Percentiles rank a stretch among this genome's conserved stretches.
Conservation (phyloP, 2,888 invertebrate species). For the Ramazzottius varieornatus region DNA sequence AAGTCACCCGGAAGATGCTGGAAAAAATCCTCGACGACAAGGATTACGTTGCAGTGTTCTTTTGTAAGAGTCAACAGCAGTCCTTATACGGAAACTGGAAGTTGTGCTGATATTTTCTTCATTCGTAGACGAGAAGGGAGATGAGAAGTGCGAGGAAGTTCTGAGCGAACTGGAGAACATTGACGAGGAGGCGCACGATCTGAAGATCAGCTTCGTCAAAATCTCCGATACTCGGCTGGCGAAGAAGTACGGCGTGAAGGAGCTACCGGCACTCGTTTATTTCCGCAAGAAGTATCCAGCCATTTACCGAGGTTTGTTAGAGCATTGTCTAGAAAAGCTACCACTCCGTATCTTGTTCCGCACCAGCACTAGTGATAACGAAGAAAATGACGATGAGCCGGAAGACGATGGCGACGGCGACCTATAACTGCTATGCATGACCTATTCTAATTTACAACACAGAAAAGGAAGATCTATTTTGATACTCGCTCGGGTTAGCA, state of each 20-base stretch:
- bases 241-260: slow-evolving; percentile 71
- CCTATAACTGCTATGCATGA: not conserved
- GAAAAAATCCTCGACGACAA: slow-evolving; percentile 79
- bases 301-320: slow-evolving; percentile 69
- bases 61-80: slow-evolving; percentile 50
- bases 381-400: not conserved
- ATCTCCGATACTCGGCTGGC: slow-evolving; percentile 73
- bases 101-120: no score
- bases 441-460: no score
- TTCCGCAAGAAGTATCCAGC: slow-evolving; percentile 71
- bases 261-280: slow-evolving; percentile 65
- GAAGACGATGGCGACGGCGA: not conserved
- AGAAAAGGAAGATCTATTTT: no score
- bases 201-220: slow-evolving; percentile 77
- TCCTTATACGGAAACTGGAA: no score
- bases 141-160: slow-evolving; percentile 55
- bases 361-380: not conserved
- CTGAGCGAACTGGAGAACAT: slow-evolving; percentile 65
- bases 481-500: no score
- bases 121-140: slow-evolving; percentile 50
- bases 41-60: slow-evolving; percentile 76
- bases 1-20: slow-evolving; percentile 82
- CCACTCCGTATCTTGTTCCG: no score
- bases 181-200: slow-evolving; percentile 72
- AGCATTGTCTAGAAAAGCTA: no score